Evolutionary conservation across 2,888 invertebrate genomes (phyloP).

Genomic region (Athetis lepigone): DNA sequence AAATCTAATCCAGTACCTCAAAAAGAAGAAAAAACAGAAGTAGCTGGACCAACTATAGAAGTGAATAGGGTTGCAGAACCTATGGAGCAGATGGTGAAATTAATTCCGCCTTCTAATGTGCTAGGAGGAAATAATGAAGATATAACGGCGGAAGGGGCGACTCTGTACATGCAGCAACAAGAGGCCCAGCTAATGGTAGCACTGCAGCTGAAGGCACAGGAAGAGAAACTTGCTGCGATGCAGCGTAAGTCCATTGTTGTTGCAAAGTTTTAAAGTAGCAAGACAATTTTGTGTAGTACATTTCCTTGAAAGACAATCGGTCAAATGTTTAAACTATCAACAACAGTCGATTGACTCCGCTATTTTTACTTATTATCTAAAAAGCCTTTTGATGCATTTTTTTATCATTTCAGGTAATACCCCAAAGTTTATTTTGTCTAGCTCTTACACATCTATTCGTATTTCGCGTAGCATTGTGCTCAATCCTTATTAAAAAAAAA

Average conservation of each 20-base stretch:
- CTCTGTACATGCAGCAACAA: slow-evolving; percentile 91
- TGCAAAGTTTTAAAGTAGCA: too few species aligned
- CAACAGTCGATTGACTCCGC: too few species aligned
- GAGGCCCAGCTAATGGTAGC: slow-evolving; percentile 92
- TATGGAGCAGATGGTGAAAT: slow-evolving; percentile 39
- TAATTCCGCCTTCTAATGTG: slow-evolving; percentile 51
- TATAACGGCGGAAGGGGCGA: slow-evolving; percentile 88
- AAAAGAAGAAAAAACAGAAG: slow-evolving; percentile 55
- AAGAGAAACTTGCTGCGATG: slow-evolving; percentile 90
- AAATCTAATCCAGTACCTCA: slow-evolving; percentile 45
- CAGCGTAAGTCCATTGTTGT: slow-evolving; percentile 81
- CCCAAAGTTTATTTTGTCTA: too few species aligned
- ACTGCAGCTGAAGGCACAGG: slow-evolving; percentile 91
- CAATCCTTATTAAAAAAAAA: too few species aligned
- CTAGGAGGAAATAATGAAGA: slow-evolving; percentile 78
- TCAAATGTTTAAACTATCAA: too few species aligned
- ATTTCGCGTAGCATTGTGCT: too few species aligned
- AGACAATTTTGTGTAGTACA: too few species aligned
- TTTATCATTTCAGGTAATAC: too few species aligned
- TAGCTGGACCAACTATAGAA: slow-evolving; percentile 46
- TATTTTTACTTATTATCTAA: too few species aligned
- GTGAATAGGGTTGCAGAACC: slow-evolving; percentile 37
- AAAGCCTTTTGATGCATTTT: too few species aligned
- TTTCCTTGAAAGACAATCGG: too few species aligned
- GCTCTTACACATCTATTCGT: too few species aligned